Evolutionary conservation across 2,888 invertebrate species (phyloP), one percentile per base, ranked within the genome.

Genomic region (Plutella xylostella): DNA sequence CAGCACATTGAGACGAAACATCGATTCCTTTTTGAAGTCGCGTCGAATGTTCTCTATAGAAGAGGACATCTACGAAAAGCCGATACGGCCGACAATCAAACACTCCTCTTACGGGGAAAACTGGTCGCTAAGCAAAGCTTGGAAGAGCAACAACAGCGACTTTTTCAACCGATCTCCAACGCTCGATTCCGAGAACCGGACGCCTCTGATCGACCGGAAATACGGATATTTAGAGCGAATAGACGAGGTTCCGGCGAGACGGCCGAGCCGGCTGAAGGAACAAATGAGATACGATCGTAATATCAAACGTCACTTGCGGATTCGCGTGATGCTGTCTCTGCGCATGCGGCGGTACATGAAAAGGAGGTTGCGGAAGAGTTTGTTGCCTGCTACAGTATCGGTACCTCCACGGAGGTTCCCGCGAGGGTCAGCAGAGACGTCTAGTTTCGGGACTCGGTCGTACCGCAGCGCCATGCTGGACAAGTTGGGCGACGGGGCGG

Each of bases 261-360:
- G 67, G 50, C 52, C 68, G 21, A 69, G 68, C 41, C 72, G 68
- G 53, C 47, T 83, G 35, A 86, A 86, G 52, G 84, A 85, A 50
- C 80, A 83, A 50, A 45, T 84, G 45, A 70, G 84, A 18, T 86
- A 85, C 46, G 88, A 88, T 54, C 85, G 87, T 50, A 86, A 87
- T 56, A 86, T 88, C 1, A 88, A 88, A 43, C 73, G 88, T 19
- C 88, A 90, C 58, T 86, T 90, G 19, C 79, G 88, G 46, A 87
- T 90, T 17, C 77, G 90, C 14, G 87, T 90, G 40, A 89, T 90
- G 86, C 71, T 90, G 55, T 89, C 89, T 11, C 68, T 91, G 49
- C 78, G 90, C 48, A 83, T 90, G 74, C 83, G 88, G 19, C 68
- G 83, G 45, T 83, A 86, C 46, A 79, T 84, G 61, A 87, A 82